Base-by-base conservation (phyloP, 2,888 invertebrate genomes). In the Nineta flava region DNA sequence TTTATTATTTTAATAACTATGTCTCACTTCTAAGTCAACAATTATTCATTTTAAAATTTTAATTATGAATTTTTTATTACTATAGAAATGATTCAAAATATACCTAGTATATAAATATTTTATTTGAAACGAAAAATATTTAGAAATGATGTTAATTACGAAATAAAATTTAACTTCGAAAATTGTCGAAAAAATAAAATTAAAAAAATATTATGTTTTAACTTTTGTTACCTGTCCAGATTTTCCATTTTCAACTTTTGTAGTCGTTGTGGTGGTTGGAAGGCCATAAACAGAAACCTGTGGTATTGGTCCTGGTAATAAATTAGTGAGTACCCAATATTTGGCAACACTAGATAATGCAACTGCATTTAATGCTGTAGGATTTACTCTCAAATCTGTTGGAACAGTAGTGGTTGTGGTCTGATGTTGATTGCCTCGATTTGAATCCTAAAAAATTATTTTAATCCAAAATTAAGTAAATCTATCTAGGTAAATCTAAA, bases 241-340 rank as follows among this genome's bases (percentile, higher is more conserved):
- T 65, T 78, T 79, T 55, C 75, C 76, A 65, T 72, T 75, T 62
- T 77, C 76, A 58, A 74, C 69, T 58, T 77, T 72, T 51, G 76
- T 69, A 7, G 26, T 26, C 53, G 70, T 59, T 53, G 73, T 71
- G 53, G 73, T 71, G 49, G 78, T 72, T 50, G 79, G 78, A 53
- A 81, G 69, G 13, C 77, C 77, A 63, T 81, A 81, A 49, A 81
- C 81, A 45, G 81, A 81, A 48, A 83, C 82, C 72, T 83, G 83
- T 52, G 83, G 81, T 65, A 83, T 74, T 47, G 82, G 81, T 51
- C 81, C 80, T 50, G 84, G 85, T 63, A 85, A 79, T 56, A 86
- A 71, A 74, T 85, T 85, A 54, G 85, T 84, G 65, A 87, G 77
- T 62, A 86, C 84, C 85, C 84, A 86, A 66, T 85, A 86, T 67